Conservation (phyloP, 2,113 vertebrate species). For the Erythrocercus mccallii region DNA sequence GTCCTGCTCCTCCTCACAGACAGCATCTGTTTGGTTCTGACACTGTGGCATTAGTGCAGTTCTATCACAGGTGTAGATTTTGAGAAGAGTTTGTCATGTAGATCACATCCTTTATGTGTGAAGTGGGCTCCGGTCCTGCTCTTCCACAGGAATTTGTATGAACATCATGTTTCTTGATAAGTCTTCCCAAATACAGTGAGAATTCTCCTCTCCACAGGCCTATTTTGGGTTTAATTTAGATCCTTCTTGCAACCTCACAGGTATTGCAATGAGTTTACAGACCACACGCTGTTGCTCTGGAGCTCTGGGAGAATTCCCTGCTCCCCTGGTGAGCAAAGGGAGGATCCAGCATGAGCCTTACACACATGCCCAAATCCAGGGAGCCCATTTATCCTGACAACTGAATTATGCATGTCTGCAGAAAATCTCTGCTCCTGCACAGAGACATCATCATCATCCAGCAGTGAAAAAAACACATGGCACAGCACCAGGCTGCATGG, state of each 20-base stretch:
- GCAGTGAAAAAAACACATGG: not conserved
- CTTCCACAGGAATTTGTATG: not conserved
- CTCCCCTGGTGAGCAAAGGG: not conserved
- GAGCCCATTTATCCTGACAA: not conserved
- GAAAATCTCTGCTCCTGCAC: not conserved
- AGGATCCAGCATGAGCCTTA: not conserved
- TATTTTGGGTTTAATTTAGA: not conserved
- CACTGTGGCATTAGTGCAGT: fast-evolving
- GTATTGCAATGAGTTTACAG: not conserved
- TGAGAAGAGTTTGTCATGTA: fast-evolving
- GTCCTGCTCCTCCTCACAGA: not conserved
- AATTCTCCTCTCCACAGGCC: not conserved
- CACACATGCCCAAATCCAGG: not conserved
- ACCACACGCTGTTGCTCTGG: not conserved
- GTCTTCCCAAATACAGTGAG: not conserved
- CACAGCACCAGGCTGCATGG: not conserved
- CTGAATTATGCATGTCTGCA: not conserved
- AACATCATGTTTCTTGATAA: not conserved
- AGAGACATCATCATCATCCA: not conserved
- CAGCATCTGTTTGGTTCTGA: not conserved
- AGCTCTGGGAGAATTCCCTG: not conserved
- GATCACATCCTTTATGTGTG: too few species aligned
- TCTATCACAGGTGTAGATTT: fast-evolving
- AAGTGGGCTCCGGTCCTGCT: not conserved
- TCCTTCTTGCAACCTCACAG: not conserved